Evolutionary conservation across 2,797 vertebrate genomes (phyloP), one percentile per base, ranked within the genome.

Genomic region (Ctenopoma multispine): DNA sequence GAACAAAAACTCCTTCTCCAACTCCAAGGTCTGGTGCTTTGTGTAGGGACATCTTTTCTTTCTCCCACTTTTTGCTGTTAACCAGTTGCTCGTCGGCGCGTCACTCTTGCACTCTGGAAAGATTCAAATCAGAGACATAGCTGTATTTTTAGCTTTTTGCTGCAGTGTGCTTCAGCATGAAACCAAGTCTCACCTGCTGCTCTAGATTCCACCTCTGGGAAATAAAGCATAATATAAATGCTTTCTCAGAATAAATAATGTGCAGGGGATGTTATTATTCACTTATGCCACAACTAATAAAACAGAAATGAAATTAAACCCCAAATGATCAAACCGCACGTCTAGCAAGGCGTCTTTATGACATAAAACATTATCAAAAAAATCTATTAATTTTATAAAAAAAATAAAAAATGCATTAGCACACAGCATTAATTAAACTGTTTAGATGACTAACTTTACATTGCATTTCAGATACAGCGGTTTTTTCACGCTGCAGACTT

Each of bases 1-100:
- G 95, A 99, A 99, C 84, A 99, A 97, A 92, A 99, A 99, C 90
- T 99, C 98, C 92, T 99, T 99, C 89, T 99, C 98, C 95, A 99
- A 96, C 96, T 99, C 98, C 95, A 99, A 92, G 94, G 98, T 99
- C 95, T 99, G 98, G 93, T 99, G 95, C 91, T 99, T 99, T 90
- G 98, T 99, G 82, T 99, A 99, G 74, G 98, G 98, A 82, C 98
- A 99, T 89, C 98, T 95, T 92, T 99, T 99, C 95, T 99, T 99
- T 86, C 98, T 95, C 79, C 97, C 98, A 93, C 97, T 99, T 92
- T 98, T 99, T 89, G 98, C 98, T 83, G 98, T 99, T 81, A 99
- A 93, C 98, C 98, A 99, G 96, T 97, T 99, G 96, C 95, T 98
- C 57, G 96, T 96, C 82, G 96, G 95, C 79, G 95, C 91, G 90